A percentile compares a stretch with the other conserved stretches of the same genome.
Evolutionary conservation across 2,888 invertebrate genomes (phyloP).

Genomic region (Ypsolopha sequella): DNA sequence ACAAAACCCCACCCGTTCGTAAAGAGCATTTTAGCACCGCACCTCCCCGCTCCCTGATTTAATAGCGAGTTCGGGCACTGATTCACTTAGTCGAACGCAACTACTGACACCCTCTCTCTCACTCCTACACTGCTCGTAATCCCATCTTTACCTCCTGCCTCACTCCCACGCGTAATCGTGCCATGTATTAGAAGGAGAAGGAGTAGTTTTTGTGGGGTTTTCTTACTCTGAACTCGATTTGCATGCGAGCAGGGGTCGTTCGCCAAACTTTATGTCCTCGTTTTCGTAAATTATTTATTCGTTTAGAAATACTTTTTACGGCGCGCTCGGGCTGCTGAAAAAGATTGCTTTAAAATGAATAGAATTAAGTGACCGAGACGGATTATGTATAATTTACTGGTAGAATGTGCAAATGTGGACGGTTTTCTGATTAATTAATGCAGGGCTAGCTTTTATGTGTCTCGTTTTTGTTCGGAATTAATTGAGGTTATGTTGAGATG

Average conservation of each 20-base stretch:
- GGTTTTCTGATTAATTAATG: too few species aligned
- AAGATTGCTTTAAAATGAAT: constrained; percentile 56
- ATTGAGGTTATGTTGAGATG: too few species aligned
- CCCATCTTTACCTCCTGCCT: constrained; percentile 21
- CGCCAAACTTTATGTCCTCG: constrained; percentile 68
- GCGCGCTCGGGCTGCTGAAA: constrained; percentile 45
- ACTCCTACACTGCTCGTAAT: constrained; percentile 28
- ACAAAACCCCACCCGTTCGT: constrained; percentile 65
- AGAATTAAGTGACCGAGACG: constrained; percentile 54
- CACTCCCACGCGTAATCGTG: constrained; percentile 20
- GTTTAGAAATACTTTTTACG: constrained; percentile 68
- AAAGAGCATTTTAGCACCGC: constrained; percentile 65
- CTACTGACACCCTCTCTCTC: constrained; percentile 53
- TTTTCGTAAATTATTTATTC: constrained; percentile 67
- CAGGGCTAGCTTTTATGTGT: too few species aligned
- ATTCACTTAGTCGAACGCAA: constrained; percentile 69
- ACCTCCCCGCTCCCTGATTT: constrained; percentile 64
- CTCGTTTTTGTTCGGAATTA: too few species aligned
- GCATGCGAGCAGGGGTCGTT: constrained; percentile 63
- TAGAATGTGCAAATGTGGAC: too few species aligned
- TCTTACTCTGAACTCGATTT: constrained; percentile 67
- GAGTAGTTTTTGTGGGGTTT: constrained; percentile 42
- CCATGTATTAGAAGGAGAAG: constrained; percentile 42
- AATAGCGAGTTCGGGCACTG: constrained; percentile 69
- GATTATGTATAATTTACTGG: constrained; percentile 19